Evolutionary conservation across 2,113 vertebrate species (phyloP).

Genomic region (Thinocorus orbignyianus): DNA sequence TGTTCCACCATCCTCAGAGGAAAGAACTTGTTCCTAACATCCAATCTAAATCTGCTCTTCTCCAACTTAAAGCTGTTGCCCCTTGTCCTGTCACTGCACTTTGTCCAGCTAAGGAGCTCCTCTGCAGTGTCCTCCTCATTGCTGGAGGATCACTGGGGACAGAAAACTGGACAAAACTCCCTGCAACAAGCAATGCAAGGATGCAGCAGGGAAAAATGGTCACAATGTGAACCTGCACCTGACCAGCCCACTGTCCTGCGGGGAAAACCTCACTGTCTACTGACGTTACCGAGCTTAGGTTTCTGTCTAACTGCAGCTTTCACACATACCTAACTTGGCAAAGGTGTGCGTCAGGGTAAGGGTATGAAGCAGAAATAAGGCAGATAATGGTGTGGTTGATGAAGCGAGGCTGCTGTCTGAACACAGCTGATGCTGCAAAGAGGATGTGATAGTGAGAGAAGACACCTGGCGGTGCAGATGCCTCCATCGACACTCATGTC

Average conservation of each 20-base stretch:
- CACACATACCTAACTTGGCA: not conserved
- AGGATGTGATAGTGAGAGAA: not conserved
- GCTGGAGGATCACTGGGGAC: not conserved
- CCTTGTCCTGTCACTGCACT: too few relatives aligned
- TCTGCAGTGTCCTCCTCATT: not conserved
- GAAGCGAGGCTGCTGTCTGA: not conserved
- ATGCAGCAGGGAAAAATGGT: not conserved
- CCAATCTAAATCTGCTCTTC: too few relatives aligned
- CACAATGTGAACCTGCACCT: not conserved
- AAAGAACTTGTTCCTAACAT: too few relatives aligned
- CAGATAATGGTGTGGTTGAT: not conserved
- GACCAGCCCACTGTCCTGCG: not conserved
- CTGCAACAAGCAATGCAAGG: not conserved
- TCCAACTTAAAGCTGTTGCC: too few relatives aligned
- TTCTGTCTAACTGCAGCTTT: not conserved
- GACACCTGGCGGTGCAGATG: not conserved
- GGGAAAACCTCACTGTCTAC: not conserved
- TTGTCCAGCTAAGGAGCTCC: not conserved
- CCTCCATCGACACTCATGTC: not conserved
- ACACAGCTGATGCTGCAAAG: not conserved
- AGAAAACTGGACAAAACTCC: not conserved
- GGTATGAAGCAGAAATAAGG: not conserved
- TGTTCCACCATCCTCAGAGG: too few relatives aligned
- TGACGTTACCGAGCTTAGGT: not conserved
- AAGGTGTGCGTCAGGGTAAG: not conserved